Evolutionary conservation across 2,888 invertebrate genomes (phyloP).

Genomic region (Steinernema hermaphroditum): DNA sequence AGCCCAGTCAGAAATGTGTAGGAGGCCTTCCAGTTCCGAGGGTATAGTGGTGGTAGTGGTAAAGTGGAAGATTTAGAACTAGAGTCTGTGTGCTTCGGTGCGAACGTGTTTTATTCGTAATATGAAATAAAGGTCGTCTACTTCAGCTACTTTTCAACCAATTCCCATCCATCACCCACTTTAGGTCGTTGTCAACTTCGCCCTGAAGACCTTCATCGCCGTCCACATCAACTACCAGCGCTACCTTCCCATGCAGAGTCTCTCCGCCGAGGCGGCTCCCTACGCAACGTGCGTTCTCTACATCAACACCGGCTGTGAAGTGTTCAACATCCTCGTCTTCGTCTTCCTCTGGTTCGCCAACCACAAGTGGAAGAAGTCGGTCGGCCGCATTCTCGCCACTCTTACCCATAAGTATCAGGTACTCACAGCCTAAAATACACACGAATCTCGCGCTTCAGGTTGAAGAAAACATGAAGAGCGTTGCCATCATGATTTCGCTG

Average conservation of each 20-base stretch:
- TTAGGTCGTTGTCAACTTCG: neutral
- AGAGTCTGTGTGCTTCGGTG: no score
- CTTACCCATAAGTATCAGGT: conserved; percentile 8
- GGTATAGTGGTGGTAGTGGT: no score
- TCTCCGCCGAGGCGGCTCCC: conserved; percentile 8
- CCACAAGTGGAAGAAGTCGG: conserved; percentile 7
- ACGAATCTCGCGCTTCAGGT: neutral
- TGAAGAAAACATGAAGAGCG: conserved; percentile 9
- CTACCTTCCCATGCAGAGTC: conserved; percentile 16
- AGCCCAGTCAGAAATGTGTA: no score
- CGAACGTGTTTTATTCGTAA: no score
- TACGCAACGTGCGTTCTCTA: conserved; percentile 4
- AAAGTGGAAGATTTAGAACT: no score
- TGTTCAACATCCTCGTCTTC: conserved; percentile 15
- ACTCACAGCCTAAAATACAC: neutral
- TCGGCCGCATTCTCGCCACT: neutral
- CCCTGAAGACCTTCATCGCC: conserved; percentile 1
- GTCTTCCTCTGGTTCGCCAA: neutral
- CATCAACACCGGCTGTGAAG: conserved; percentile 14
- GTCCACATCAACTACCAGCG: conserved; percentile 9
- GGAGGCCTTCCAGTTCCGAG: no score
- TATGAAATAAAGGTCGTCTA: no score
- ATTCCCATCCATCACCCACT: neutral
- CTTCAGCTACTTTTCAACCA: no score
- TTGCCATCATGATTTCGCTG: conserved; percentile 7